Base-by-base conservation (phyloP, 2,113 vertebrate species). In the Stigmatopora argus region DNA sequence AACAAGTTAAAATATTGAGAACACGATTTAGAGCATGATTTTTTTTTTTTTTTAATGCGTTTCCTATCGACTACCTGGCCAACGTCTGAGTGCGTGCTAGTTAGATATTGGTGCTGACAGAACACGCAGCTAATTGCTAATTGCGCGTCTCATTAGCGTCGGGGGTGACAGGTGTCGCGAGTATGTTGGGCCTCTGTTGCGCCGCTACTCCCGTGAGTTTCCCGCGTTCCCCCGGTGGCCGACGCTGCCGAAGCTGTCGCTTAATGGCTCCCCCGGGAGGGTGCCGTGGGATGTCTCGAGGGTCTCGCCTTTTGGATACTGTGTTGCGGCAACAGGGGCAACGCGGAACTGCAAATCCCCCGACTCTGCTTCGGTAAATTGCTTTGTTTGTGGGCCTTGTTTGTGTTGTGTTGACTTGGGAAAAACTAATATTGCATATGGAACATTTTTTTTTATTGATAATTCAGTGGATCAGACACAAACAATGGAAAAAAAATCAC, bases 101-200 rank as follows among this genome's bases (percentile, higher is more conserved):
- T 86, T 82, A 84, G 87, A 85, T 90, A 92, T 90, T 91, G 89
- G 85, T 81, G 86, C 87, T 90, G 90, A 91, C 90, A 91, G 88
- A 91, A 90, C 88, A 86, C 85, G 81, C 81, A 80, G 89, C 86
- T 92, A 92, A 92, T 92, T 92, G 90, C 89, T 91, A 92, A 92
- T 91, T 90, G 90, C 91, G 90, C 90, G 89, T 90, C 90, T 92
- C 90, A 92, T 92, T 92, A 92, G 86, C 86, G 80, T 77, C 77
- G 52, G 86, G 84, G 91, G 90, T 92, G 90, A 92, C 91, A 92
- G 91, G 90, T 92, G 91, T 90, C 91, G 90, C 89, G 88, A 90
- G 90, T 86, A 84, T 90, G 89, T 88, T 89, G 86, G 87, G 86
- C 90, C 85, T 87, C 87, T 75, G 78, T 81, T 70, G 41, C 19